Percentiles rank a stretch among this genome's conserved stretches.
phyloP scores from a whole-genome alignment of 2,888 invertebrate genomes.

The Melanchra persicariae region DNA sequence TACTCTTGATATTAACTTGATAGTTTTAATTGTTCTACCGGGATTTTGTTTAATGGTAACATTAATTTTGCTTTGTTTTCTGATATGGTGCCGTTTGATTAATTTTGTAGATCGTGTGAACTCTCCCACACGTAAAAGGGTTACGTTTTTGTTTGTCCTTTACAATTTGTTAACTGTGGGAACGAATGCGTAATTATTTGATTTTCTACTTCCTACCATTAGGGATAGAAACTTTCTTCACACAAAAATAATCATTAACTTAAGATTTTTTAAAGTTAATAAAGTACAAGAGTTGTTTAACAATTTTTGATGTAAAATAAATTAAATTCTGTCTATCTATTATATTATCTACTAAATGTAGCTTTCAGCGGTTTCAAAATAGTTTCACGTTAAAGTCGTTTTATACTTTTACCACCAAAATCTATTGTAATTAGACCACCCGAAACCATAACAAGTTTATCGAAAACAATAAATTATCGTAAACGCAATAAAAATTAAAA shows the following conservation, averaged over 20 bases:
- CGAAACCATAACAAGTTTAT: slow-evolving; percentile 60
- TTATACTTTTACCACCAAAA: slow-evolving; percentile 19
- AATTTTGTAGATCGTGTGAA: slow-evolving; percentile 52
- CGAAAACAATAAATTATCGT: slow-evolving; percentile 58
- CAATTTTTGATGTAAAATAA: too few relatives aligned
- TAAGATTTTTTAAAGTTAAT: background rate
- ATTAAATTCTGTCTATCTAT: too few relatives aligned
- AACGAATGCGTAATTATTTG: slow-evolving; percentile 23
- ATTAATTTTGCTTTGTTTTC: slow-evolving; percentile 56
- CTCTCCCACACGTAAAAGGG: slow-evolving; percentile 37
- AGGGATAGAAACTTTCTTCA: slow-evolving; percentile 10
- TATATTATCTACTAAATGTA: too few relatives aligned
- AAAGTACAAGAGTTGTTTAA: background rate
- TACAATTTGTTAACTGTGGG: slow-evolving; percentile 33
- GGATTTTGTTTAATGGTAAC: slow-evolving; percentile 54
- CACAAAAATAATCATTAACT: background rate
- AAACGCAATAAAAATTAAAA: slow-evolving; percentile 64
- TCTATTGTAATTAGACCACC: slow-evolving; percentile 63
- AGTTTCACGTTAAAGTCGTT: background rate
- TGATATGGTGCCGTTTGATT: slow-evolving; percentile 33
- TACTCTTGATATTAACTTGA: slow-evolving; percentile 65
- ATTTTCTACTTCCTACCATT: slow-evolving; percentile 32
- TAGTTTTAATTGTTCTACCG: slow-evolving; percentile 69
- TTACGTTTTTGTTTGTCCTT: slow-evolving; percentile 31
- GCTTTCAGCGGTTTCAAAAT: slow-evolving; percentile 13